phyloP scores from a whole-genome alignment of 2,113 vertebrate genomes.

The Hippoglossus stenolepis region DNA sequence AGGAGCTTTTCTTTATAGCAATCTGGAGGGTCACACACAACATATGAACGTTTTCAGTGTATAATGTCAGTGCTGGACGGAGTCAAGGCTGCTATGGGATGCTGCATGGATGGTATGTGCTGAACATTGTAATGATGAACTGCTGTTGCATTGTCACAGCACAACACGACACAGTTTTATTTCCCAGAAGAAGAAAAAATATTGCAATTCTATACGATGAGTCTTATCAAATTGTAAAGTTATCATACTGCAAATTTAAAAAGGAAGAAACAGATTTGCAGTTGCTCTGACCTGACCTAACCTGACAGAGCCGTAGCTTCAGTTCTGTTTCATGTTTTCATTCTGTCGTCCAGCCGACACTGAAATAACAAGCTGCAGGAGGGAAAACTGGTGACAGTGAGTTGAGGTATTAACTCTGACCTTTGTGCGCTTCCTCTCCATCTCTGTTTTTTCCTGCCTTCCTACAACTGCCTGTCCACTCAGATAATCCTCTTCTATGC shows the following conservation, averaged over 20 bases:
- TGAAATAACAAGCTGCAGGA: constrained; percentile 39
- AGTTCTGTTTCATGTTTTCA: constrained; percentile 55
- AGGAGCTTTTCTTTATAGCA: not conserved
- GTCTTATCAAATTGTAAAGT: not conserved
- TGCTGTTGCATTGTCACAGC: not conserved
- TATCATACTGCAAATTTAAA: too few relatives aligned
- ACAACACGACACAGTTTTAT: not conserved
- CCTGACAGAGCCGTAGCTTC: too few relatives aligned
- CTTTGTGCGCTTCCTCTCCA: too few relatives aligned
- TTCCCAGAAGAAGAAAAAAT: too few relatives aligned
- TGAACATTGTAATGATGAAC: constrained; percentile 20
- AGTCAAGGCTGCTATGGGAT: constrained; percentile 21
- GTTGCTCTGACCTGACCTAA: constrained; percentile 4
- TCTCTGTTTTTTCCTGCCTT: constrained; percentile 37
- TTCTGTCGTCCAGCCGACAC: constrained; percentile 15
- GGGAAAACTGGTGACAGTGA: constrained; percentile 19
- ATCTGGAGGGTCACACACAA: constrained; percentile 25
- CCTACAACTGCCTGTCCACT: not conserved
- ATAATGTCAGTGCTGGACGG: not conserved
- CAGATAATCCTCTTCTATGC: constrained; percentile 29
- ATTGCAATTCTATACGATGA: not conserved
- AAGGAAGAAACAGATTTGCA: not conserved
- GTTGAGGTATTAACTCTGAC: not conserved
- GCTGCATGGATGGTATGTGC: not conserved
- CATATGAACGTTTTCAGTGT: not conserved